phyloP scores from a whole-genome alignment of 2,797 vertebrate genomes.

The Merluccius polli region DNA sequence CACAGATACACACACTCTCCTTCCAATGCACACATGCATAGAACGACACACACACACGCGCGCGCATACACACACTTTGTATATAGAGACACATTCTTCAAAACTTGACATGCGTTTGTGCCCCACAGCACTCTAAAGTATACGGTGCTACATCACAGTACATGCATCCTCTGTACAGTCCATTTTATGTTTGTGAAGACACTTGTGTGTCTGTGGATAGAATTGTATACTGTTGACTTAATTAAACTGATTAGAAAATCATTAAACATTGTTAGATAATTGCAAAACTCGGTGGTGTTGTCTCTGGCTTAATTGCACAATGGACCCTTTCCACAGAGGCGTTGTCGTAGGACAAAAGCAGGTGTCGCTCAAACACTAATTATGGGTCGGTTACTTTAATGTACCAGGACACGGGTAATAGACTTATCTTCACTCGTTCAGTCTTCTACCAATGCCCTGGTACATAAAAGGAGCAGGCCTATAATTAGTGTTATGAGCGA shows the following conservation, averaged over 20 bases:
- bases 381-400: background rate
- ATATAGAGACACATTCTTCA: conserved; percentile 60
- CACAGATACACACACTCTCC: conserved; percentile 12
- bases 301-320: conserved; percentile 22
- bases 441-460: background rate
- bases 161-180: conserved; percentile 74
- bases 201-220: conserved; percentile 78
- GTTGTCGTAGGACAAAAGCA: background rate
- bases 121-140: conserved; percentile 57
- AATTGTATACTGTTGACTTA: conserved; percentile 82
- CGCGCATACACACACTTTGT: conserved; percentile 50
- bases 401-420: background rate
- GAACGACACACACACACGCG: conserved; percentile 46
- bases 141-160: conserved; percentile 62
- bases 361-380: background rate
- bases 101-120: conserved; percentile 68
- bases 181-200: conserved; percentile 80
- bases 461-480: background rate
- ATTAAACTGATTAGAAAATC: conserved; percentile 75
- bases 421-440: background rate
- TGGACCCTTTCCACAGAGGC: background rate
- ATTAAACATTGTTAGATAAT: conserved; percentile 78
- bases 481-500: background rate
- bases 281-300: conserved; percentile 38
- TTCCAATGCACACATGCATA: conserved; percentile 50